Evolutionary conservation across 2,888 invertebrate genomes (phyloP).

Genomic region (Amphipyra tragopoginis): DNA sequence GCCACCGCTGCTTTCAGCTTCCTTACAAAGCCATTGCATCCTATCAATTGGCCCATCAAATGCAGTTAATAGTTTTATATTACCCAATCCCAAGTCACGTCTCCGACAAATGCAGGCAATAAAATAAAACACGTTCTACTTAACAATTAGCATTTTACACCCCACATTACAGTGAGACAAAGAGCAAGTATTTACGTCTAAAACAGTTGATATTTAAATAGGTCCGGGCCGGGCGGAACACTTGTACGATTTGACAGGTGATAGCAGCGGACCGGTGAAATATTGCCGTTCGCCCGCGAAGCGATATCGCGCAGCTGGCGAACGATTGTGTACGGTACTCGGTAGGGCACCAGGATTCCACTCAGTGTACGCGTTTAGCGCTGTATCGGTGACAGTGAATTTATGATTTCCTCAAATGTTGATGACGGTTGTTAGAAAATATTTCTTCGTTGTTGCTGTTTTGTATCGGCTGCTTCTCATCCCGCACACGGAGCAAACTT

Average conservation of each 20-base stretch:
- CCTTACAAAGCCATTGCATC: slow-evolving; percentile 6
- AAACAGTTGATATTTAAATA: slow-evolving; percentile 86
- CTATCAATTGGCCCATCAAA: slow-evolving; percentile 30
- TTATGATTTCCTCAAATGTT: slow-evolving; percentile 56
- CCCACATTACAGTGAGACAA: slow-evolving; percentile 65
- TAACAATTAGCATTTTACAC: slow-evolving; percentile 67
- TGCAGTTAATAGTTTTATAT: slow-evolving; percentile 46
- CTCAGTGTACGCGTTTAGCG: slow-evolving; percentile 54
- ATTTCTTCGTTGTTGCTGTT: slow-evolving; percentile 28
- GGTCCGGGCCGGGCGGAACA: slow-evolving; percentile 83
- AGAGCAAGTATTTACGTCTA: slow-evolving; percentile 78
- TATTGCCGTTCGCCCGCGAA: slow-evolving; percentile 73
- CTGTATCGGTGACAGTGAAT: slow-evolving; percentile 57
- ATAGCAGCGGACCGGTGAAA: slow-evolving; percentile 82
- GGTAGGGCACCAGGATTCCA: slow-evolving; percentile 55
- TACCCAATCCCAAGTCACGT: slow-evolving; percentile 38
- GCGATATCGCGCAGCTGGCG: slow-evolving; percentile 79
- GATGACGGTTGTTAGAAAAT: slow-evolving; percentile 48
- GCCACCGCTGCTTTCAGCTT: slow-evolving; percentile 1
- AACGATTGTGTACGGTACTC: slow-evolving; percentile 66
- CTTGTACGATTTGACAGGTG: slow-evolving; percentile 89
- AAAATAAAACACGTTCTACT: slow-evolving; percentile 54
- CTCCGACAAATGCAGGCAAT: slow-evolving; percentile 27
- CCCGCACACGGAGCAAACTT: slow-evolving; percentile 1
- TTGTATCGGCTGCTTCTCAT: slow-evolving; percentile 35